Evolutionary conservation across 2,888 invertebrate species (phyloP), one percentile per base, ranked within the genome.

Genomic region (Caenorhabditis imperialis): DNA sequence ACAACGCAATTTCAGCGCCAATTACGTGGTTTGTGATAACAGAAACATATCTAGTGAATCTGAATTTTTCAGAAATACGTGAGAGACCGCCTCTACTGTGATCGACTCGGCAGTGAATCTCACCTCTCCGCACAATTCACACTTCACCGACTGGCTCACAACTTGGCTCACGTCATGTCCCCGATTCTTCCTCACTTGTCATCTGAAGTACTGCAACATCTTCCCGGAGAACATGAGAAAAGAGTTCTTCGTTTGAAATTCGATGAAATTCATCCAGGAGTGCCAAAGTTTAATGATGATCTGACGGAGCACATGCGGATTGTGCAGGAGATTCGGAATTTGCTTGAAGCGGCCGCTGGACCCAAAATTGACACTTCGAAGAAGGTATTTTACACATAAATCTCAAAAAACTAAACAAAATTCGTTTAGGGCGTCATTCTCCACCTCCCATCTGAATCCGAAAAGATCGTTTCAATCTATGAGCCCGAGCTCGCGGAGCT

Each of bases 31-130:
- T 20, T 18, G 72, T 18, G 22, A 53, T 23, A n/a, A n/a, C n/a
- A n/a, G n/a, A n/a, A n/a, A n/a, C n/a, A n/a, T n/a, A n/a, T n/a
- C n/a, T n/a, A n/a, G n/a, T n/a, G n/a, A n/a, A 35, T 45, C 16
- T 25, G 1, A 45, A 35, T 18, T 8, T 74, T 83, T 62, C 60
- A 86, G 86, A 77, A 83, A 58, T 81, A 76, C 33, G 81, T 86
- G 0, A 71, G 83, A 12, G 87, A 86, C 58, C 82, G 86, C n/a
- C 74, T 86, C 5, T 86, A 86, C 55, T 85, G 85, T 62, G 79
- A 83, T 27, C 63, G 77, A 12, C 12, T 79, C 1, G 77, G 74
- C 18, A 70, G 75, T 7, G 50, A 74, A 6, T 44, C 69, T 10
- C 86, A 86, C 51, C 37, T 80, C n/a, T 71, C 84, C 5, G 87